These are phyloP conservation scores for Ecliptopera silaceata DNA, from an alignment of 2,888 invertebrate genomes.

Conservation along the genomic window DNA sequence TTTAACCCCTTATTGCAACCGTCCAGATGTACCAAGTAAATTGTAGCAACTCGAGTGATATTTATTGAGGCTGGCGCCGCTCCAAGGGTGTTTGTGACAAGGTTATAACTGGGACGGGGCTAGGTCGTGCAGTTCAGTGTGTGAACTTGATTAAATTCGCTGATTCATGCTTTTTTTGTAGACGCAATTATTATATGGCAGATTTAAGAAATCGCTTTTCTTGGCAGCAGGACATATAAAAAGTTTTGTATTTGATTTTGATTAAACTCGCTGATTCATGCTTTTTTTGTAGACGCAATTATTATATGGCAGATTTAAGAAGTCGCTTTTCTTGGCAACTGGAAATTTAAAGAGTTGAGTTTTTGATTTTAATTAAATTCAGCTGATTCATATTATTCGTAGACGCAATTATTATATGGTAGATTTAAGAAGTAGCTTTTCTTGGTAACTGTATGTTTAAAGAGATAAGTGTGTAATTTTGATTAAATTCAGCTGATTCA, in stretches of 20 bases:
- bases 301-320: background rate
- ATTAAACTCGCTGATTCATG: conserved; percentile 28
- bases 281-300: background rate
- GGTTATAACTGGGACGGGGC: conserved; percentile 32
- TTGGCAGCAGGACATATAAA: no score
- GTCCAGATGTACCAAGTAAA: conserved; percentile 21
- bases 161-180: conserved; percentile 14
- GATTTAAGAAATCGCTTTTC: background rate
- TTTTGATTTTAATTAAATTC: conserved; percentile 33
- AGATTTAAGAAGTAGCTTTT: background rate
- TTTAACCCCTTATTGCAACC: conserved; percentile 2
- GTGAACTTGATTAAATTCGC: conserved; percentile 32
- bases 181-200: background rate
- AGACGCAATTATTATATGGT: background rate
- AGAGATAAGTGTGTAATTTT: conserved; percentile 14
- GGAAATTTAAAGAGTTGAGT: no score
- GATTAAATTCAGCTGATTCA: conserved; percentile 30
- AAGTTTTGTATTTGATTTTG: conserved; percentile 19
- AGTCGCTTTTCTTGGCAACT: no score
- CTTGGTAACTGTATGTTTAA: no score
- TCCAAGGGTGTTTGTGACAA: conserved; percentile 32
- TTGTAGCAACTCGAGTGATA: conserved; percentile 14
- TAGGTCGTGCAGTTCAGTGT: conserved; percentile 33
- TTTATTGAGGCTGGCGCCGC: conserved; percentile 22
- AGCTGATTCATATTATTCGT: conserved; percentile 5